Percentiles rank a stretch among this genome's conserved stretches.
Evolutionary conservation across 2,113 vertebrate species (phyloP).

Genomic region (Mirounga angustirostris): DNA sequence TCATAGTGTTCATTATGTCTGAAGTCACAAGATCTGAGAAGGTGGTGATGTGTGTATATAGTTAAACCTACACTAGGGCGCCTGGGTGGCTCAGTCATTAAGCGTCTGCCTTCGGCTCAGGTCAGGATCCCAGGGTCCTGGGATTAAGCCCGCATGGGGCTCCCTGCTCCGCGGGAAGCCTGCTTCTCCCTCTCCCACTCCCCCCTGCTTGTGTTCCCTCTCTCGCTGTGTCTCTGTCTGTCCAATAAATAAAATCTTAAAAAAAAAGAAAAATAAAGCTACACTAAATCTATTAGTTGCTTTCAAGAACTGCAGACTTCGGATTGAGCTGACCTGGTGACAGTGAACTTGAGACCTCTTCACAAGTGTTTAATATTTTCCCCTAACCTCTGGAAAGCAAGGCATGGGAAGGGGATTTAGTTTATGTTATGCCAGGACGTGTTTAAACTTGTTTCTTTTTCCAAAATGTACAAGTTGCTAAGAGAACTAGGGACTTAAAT

Average conservation of each 20-base stretch:
- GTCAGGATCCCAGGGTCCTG: too few relatives aligned
- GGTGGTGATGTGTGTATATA: not conserved
- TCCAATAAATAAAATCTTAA: too few relatives aligned
- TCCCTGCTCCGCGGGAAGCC: too few relatives aligned
- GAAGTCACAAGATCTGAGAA: not conserved
- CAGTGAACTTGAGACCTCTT: not conserved
- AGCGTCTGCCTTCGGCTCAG: too few relatives aligned
- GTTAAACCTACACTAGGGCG: not conserved
- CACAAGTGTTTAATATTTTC: not conserved
- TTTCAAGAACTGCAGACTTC: not conserved
- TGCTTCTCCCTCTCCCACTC: too few relatives aligned
- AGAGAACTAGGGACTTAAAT: not conserved
- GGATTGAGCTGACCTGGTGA: not conserved
- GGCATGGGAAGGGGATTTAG: conserved; percentile 35
- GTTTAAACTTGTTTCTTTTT: conserved; percentile 62
- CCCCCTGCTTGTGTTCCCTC: too few relatives aligned
- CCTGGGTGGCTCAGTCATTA: too few relatives aligned
- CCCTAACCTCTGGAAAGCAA: conserved; percentile 19
- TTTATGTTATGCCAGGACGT: not conserved
- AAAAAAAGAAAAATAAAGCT: not conserved
- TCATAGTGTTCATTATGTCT: not conserved
- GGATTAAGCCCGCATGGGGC: too few relatives aligned
- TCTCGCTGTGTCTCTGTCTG: too few relatives aligned
- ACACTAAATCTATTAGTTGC: not conserved
- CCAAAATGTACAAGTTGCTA: conserved; percentile 50